These are phyloP conservation scores for Pheosia tremula DNA, from an alignment of 2,888 invertebrate genomes.

Conservation along the genomic window DNA sequence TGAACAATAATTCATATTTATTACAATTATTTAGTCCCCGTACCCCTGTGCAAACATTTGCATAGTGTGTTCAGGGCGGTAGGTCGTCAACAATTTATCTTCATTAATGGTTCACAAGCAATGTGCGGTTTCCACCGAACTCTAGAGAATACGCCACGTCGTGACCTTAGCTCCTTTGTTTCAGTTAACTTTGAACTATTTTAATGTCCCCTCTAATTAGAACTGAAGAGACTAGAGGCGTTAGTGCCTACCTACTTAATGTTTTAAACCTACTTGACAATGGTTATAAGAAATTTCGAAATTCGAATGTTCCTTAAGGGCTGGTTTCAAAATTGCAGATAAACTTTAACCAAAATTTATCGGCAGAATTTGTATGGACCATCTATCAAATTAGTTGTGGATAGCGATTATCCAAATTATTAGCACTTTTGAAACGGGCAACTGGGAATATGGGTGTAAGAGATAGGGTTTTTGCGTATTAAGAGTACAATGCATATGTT, in stretches of 20 bases:
- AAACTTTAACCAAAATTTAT: too few species aligned
- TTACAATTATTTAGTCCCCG: slow-evolving; percentile 22
- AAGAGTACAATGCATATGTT: too few species aligned
- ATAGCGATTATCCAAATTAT: too few species aligned
- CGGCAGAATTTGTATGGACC: too few species aligned
- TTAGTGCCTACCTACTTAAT: neutral
- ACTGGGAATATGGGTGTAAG: too few species aligned
- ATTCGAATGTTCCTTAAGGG: too few species aligned
- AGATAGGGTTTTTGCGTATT: too few species aligned
- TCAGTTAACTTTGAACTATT: slow-evolving; percentile 51
- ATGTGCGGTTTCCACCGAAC: slow-evolving; percentile 66
- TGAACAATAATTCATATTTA: neutral
- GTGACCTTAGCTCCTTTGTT: slow-evolving; percentile 49
- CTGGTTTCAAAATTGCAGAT: too few species aligned
- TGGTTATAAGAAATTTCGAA: too few species aligned
- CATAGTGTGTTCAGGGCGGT: slow-evolving; percentile 48
- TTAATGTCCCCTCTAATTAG: slow-evolving; percentile 50
- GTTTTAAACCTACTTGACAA: neutral
- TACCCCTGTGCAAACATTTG: slow-evolving; percentile 33
- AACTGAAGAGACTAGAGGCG: slow-evolving; percentile 28
- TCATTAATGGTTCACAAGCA: slow-evolving; percentile 76
- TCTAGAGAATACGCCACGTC: slow-evolving; percentile 51
- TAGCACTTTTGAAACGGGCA: too few species aligned
- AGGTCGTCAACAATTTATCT: slow-evolving; percentile 75
- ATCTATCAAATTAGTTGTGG: too few species aligned